Conservation (phyloP, 2,888 invertebrate species). For the Cheilosia variabilis region DNA sequence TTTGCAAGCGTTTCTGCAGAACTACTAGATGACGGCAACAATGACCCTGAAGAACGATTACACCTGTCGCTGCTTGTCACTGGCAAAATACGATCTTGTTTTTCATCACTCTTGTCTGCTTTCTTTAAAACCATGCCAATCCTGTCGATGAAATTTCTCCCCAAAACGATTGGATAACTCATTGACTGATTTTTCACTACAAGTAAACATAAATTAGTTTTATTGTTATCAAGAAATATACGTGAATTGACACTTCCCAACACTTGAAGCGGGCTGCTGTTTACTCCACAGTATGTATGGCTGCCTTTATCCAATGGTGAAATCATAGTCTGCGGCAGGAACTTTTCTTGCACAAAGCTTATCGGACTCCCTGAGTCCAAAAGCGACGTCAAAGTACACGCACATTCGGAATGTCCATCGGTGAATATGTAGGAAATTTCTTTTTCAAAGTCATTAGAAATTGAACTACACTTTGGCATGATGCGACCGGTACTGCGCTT, state of each 20-base stretch:
- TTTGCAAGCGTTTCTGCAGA: constrained; percentile 19
- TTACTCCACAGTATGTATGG: constrained; percentile 45
- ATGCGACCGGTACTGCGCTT: no score
- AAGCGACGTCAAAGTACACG: constrained; percentile 26
- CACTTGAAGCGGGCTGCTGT: constrained; percentile 47
- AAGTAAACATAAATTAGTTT: constrained; percentile 31
- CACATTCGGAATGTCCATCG: constrained; percentile 27
- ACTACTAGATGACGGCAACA: constrained; percentile 8
- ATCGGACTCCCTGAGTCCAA: constrained; percentile 56
- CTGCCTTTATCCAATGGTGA: constrained; percentile 21
- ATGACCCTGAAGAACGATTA: constrained; percentile 16
- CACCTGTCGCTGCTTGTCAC: constrained; percentile 4
- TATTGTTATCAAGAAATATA: constrained; percentile 30
- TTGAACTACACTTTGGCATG: constrained; percentile 7
- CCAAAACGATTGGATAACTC: constrained; percentile 48
- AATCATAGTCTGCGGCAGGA: constrained; percentile 37
- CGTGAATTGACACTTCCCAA: constrained; percentile 17
- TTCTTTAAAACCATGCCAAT: constrained; percentile 13
- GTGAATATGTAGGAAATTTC: constrained; percentile 24
- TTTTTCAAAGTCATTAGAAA: constrained; percentile 16
- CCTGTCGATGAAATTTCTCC: constrained; percentile 51
- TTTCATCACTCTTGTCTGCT: constrained; percentile 15
- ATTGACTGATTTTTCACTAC: constrained; percentile 46
- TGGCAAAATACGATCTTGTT: constrained; percentile 18
- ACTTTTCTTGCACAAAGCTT: constrained; percentile 48